Conservation (phyloP, 2,797 vertebrate species). For the Cryptoblepharus egeriae region DNA sequence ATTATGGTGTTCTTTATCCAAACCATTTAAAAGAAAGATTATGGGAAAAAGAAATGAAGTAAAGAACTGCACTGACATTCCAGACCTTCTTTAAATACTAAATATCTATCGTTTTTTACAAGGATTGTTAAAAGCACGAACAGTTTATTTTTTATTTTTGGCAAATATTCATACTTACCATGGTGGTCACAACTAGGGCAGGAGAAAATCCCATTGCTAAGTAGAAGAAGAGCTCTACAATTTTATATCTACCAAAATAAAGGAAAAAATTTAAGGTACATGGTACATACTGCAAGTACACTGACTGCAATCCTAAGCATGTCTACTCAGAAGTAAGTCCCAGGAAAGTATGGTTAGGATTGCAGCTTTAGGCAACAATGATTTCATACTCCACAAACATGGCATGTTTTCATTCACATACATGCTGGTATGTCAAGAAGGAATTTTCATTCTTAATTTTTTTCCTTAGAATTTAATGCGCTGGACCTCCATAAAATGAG, state of each 20-base stretch:
- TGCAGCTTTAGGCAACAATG: too few relatives aligned
- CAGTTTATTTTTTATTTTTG: not conserved
- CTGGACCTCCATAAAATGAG: not conserved
- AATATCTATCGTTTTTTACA: not conserved
- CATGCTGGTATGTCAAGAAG: not conserved
- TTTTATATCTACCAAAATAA: slow-evolving; percentile 88
- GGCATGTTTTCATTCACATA: not conserved
- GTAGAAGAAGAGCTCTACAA: slow-evolving; percentile 97
- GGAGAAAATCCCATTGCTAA: slow-evolving; percentile 97
- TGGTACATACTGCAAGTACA: not conserved
- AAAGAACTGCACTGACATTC: slow-evolving; percentile 6
- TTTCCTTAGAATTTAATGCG: not conserved
- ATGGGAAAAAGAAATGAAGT: not conserved
- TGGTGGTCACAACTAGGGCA: slow-evolving; percentile 92
- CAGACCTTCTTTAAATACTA: not conserved
- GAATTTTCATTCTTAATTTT: not conserved
- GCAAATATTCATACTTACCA: slow-evolving; percentile 83
- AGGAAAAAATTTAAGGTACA: not conserved
- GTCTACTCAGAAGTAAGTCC: too few relatives aligned
- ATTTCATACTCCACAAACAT: not conserved
- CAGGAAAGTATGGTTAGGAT: too few relatives aligned
- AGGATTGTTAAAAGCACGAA: too few relatives aligned
- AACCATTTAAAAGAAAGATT: slow-evolving; percentile 1
- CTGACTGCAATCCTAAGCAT: too few relatives aligned
- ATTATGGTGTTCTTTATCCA: not conserved